Evolutionary conservation across 2,113 vertebrate genomes (phyloP).

Genomic region (Campylomormyrus numenius): DNA sequence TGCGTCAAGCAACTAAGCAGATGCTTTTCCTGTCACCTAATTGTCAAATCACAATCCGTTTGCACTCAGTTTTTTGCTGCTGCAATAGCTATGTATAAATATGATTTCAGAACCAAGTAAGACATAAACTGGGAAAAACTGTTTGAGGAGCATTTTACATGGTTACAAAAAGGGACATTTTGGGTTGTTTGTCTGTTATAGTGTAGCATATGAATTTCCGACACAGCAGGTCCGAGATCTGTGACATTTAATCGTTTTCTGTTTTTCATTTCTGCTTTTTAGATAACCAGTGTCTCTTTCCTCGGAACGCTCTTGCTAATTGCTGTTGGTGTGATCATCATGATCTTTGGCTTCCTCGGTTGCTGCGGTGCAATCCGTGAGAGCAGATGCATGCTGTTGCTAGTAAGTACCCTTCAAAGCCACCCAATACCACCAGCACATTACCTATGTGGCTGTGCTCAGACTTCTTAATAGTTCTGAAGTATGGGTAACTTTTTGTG

Average conservation of each 20-base stretch:
- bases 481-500: not conserved
- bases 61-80: not conserved
- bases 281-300: slow-evolving; percentile 35
- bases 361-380: slow-evolving; percentile 77
- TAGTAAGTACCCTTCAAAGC: slow-evolving; percentile 53
- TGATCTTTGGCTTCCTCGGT: slow-evolving; percentile 80
- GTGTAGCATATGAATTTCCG: not conserved
- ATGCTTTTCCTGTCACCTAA: not conserved
- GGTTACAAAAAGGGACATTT: not conserved
- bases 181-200: not conserved
- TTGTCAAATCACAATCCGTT: not conserved
- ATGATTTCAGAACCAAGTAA: not conserved
- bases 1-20: not conserved
- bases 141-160: not conserved
- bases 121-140: not conserved
- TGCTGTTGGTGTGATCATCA: slow-evolving; percentile 64
- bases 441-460: not conserved
- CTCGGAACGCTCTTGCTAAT: slow-evolving; percentile 52
- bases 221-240: not conserved
- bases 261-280: not conserved
- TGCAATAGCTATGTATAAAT: slow-evolving; percentile 23
- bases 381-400: slow-evolving; percentile 75
- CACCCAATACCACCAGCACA: not conserved
- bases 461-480: not conserved
- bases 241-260: not conserved